phyloP scores from a whole-genome alignment of 2,888 invertebrate species.

The Salpingus planirostris region DNA sequence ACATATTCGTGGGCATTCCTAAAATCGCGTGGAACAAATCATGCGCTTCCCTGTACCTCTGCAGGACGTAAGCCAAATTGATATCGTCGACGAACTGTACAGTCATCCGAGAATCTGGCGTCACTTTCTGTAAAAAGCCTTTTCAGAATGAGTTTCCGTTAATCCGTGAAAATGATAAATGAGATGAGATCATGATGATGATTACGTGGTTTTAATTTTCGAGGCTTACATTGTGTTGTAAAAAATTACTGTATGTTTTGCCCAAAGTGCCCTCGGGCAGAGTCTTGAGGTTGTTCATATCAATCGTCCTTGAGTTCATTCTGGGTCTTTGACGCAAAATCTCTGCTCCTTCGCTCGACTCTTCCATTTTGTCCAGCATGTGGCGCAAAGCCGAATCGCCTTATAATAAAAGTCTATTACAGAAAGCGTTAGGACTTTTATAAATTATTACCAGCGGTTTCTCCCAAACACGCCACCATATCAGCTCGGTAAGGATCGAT shows the following conservation, averaged over 20 bases:
- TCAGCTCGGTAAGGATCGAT: conserved; percentile 76
- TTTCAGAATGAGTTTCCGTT: too few relatives aligned
- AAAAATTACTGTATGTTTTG: conserved; percentile 74
- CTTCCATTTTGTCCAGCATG: conserved; percentile 68
- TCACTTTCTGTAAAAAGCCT: conserved; percentile 56
- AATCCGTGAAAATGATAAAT: too few relatives aligned
- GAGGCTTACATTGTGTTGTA: conserved; percentile 65
- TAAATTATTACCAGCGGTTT: conserved; percentile 61
- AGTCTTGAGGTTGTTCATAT: conserved; percentile 58
- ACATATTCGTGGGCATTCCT: conserved; percentile 90
- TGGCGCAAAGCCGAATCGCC: conserved; percentile 56
- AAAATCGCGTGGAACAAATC: conserved; percentile 89
- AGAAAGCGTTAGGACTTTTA: background rate
- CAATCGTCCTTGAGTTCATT: conserved; percentile 75
- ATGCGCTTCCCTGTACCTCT: conserved; percentile 93
- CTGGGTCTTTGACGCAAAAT: conserved; percentile 74
- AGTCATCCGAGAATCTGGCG: conserved; percentile 82
- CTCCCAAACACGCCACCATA: conserved; percentile 92
- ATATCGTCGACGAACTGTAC: conserved; percentile 88
- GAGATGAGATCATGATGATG: too few relatives aligned
- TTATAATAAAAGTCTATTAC: conserved; percentile 10
- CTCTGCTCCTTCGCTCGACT: conserved; percentile 64
- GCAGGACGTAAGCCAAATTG: conserved; percentile 92
- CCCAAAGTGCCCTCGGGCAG: conserved; percentile 80
- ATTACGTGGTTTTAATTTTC: too few relatives aligned